Evolutionary conservation across 2,797 vertebrate species (phyloP), one percentile per base, ranked within the genome.

Genomic region (Dendrocincla tyrannina): DNA sequence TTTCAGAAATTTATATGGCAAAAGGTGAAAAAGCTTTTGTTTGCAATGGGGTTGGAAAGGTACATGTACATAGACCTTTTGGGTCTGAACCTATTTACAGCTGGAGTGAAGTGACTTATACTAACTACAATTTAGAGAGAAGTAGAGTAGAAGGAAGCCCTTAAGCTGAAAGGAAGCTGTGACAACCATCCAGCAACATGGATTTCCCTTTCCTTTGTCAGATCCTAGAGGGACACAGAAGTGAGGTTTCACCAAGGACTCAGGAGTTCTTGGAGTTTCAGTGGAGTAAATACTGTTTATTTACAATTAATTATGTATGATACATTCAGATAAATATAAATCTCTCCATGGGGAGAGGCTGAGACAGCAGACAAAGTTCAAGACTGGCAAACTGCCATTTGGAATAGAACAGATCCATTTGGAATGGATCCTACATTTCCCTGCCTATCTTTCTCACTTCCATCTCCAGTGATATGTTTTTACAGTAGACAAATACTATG

Each of bases 91-190:
- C 41, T 47, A 30, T 4, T 74, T 33, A 39, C 37, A 58, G 17
- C 11, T 13, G 25, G 14, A 49, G 14, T 25, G 7, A 69, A 44
- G 2, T 32, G 41, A 33, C 14, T 69, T 49, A 17, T 1, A 28
- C 11, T 53, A 25, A 25, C 9, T 37, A 46, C 13, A 35, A 10
- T 28, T 67, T 16, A 42, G 19, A 62, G 24, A 27, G 59, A 89
- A 66, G 16, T 0, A 22, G 25, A 60, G 17, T 5, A 27, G 10
- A 68, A 33, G 2, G n/a, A n/a, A 39, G 42, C 2, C 0, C 0
- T 4, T 46, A 9, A 24, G 23, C 18, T 18, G 17, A 28, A 73
- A 58, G 18, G 28, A 49, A 84, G 42, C 32, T 53, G 9, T 12
- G 15, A 28, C 2, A 9, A 39, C 25, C 18, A 60, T 27, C 30